Percentiles rank a stretch among this genome's conserved stretches.
phyloP scores from a whole-genome alignment of 2,797 vertebrate genomes.

The Gorsachius magnificus region DNA sequence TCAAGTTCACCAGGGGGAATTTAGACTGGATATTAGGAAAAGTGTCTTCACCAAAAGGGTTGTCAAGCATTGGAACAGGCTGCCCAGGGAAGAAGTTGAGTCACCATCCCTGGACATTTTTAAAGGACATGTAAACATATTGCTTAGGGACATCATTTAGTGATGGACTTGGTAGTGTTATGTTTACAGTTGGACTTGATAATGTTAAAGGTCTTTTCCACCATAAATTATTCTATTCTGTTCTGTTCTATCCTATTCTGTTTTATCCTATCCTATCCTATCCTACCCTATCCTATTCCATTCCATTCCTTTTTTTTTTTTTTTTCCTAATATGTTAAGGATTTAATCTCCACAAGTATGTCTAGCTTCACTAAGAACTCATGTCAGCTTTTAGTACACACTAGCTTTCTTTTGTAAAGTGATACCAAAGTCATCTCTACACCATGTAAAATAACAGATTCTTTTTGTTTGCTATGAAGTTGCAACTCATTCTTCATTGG shows the following conservation, averaged over 20 bases:
- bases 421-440: not conserved
- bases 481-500: accelerated
- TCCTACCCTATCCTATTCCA: too few species aligned
- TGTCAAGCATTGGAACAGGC: accelerated
- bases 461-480: not conserved
- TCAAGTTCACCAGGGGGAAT: accelerated
- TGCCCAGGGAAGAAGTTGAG: not conserved
- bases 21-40: not conserved
- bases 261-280: too few species aligned
- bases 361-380: not conserved
- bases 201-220: not conserved
- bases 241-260: too few species aligned
- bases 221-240: too few species aligned
- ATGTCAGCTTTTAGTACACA: not conserved
- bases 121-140: accelerated
- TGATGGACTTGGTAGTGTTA: not conserved
- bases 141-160: not conserved
- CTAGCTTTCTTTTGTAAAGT: not conserved
- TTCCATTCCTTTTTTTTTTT: not conserved
- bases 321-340: not conserved
- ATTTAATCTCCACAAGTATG: accelerated
- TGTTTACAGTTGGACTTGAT: accelerated
- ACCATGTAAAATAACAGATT: not conserved
- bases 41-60: accelerated
- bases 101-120: not conserved